phyloP scores from a whole-genome alignment of 2,113 vertebrate species.

The Entomyzon cyanotis region DNA sequence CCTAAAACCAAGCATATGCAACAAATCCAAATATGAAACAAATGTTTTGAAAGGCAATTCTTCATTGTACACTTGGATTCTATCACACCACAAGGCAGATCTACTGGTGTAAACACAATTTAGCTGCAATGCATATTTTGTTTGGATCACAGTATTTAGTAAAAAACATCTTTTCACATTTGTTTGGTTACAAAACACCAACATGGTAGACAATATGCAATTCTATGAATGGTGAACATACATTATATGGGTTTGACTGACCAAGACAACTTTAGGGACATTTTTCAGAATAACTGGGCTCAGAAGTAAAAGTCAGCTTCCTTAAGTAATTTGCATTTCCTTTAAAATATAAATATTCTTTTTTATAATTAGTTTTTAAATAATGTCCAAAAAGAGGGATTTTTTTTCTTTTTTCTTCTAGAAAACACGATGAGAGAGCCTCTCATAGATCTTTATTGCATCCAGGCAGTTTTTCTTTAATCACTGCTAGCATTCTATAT shows the following conservation, averaged over 20 bases:
- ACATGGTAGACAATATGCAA: background rate
- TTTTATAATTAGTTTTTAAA: background rate
- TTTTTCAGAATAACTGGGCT: background rate
- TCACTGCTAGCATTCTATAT: background rate
- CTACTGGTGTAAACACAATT: background rate
- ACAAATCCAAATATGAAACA: background rate
- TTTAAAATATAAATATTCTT: background rate
- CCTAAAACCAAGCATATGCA: background rate
- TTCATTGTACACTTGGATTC: background rate
- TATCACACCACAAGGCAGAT: background rate
- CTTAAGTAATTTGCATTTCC: background rate
- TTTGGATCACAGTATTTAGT: background rate
- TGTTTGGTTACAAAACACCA: background rate
- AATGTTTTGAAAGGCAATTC: background rate
- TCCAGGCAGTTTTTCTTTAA: background rate
- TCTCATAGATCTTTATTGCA: background rate
- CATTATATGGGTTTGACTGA: background rate
- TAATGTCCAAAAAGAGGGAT: fast-evolving
- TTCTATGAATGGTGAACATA: background rate
- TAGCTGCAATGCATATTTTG: background rate
- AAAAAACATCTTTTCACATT: background rate
- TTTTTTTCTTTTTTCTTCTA: background rate
- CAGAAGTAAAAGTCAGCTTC: background rate
- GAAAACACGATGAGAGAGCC: background rate
- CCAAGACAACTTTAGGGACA: background rate